Base-by-base conservation (phyloP, 2,888 invertebrate species). In the Myopa tessellatipennis region DNA sequence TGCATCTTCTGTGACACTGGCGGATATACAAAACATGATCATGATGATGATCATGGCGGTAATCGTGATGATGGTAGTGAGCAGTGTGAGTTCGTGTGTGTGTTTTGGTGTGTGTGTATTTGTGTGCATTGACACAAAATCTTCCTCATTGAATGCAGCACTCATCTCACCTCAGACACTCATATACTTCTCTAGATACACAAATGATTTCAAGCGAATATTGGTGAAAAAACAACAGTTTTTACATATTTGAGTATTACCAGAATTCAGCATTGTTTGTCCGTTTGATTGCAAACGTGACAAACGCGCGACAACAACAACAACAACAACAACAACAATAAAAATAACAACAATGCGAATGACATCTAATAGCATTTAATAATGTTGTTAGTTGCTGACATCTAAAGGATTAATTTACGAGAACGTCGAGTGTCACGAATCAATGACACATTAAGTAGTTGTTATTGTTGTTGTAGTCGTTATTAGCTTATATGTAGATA, bases 131-230 rank as follows among this genome's bases (percentile, higher is more conserved):
- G 18, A 58, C 71, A 60, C n/a, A n/a, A n/a, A n/a, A n/a, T 76
- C 78, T 78, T 78, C 78, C 78, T 78, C 69, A 69, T 76, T 73
- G 45, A 61, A 68, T 55, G 61, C 38, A 68, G 14, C 26, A 4
- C 38, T 50, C 12, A 74, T 74, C 16, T 7, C 74, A 50, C n/a
- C 18, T 26, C 65, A 74, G 40, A 63, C 63, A 34, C 45, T 12
- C 73, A 67, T 0, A 55, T n/a, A 16, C 55, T n/a, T 67, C 16
- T 36, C 4, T 67, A 67, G 67, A 67, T 67, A 18, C 67, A 40
- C 36, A 67, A 72, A 26, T 55, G 72, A 38, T 26, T n/a, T 58
- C 34, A 55, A 50, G 52, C 55, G 71, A 55, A 55, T 36, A 45
- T 67, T 55, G 10, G 16, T 55, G 14, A 36, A 63, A 40, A 40